Conservation (phyloP, 2,888 invertebrate genomes). For the Micropterix aruncella region DNA sequence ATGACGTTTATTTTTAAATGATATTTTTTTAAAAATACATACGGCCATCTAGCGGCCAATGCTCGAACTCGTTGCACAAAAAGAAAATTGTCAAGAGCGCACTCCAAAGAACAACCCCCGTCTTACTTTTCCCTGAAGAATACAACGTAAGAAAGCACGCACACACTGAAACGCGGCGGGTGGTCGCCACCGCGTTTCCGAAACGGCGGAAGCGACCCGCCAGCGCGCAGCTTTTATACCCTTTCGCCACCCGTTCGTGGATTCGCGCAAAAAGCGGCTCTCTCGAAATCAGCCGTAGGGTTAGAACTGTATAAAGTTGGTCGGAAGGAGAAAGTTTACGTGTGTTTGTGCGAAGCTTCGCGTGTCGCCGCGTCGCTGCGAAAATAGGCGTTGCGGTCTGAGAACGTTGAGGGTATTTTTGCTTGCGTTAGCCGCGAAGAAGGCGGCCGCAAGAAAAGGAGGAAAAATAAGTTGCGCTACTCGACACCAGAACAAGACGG, state of each 20-base stretch:
- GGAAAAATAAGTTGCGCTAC: not conserved
- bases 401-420: not conserved
- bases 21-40: no score
- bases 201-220: not conserved
- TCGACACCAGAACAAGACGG: not conserved
- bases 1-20: no score
- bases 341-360: no score
- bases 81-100: not conserved
- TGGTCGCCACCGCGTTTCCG: not conserved
- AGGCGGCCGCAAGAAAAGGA: not conserved
- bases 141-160: not conserved
- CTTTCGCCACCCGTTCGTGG: not conserved
- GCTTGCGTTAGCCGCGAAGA: not conserved
- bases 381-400: not conserved
- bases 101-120: not conserved
- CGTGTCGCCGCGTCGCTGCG: not conserved
- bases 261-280: not conserved
- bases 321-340: no score
- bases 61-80: not conserved
- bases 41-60: not conserved
- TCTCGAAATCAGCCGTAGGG: no score
- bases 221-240: not conserved
- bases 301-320: no score
- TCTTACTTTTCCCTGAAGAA: not conserved
- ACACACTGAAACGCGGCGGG: not conserved